Base-by-base conservation (phyloP, 2,888 invertebrate genomes). In the Stenichneumon culpator region DNA sequence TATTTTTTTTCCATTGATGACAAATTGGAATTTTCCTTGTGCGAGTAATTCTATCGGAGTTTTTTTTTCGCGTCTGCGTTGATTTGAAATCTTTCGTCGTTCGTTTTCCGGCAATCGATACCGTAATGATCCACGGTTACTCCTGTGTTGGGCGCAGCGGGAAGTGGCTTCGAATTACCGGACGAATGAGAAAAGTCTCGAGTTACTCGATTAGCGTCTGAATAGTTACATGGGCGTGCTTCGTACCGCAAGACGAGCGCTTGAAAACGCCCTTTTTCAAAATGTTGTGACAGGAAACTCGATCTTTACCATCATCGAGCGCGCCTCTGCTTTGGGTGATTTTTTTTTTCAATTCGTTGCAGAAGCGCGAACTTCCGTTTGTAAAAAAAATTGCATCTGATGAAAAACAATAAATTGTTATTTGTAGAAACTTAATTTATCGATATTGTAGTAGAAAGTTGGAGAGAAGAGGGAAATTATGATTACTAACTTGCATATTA, bases 281-380 rank as follows among this genome's bases (percentile, higher is more conserved):
- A 90, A 92, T 92, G 90, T 93, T 93, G 92, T 93, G 92, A 93
- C 92, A 90, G 90, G 91, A 89, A 92, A 90, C 84, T 88, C 83
- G 89, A 90, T 91, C 90, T 86, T 77, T 72, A 72, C 57, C 75
- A 52, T 75, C 44, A 6, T 44, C 32, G 22, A 44, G 28, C 57
- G n/a, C 14, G n/a, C 36, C 22, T 57, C 57, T 11, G 25, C 57
- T 25, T 14, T 14, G 4, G 44, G 22, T 25, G 5, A 57, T 57
- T 19, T 54, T 54, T 52, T 52, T 52, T 54, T 57, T 22, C 9
- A 57, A 57, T 57, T 14, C 4, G 25, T 25, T 22, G 3, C 3
- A 5, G 22, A 7, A 2, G 4, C 57, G 57, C 25, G 22, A 57
- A 57, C 22, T 25, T 25, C 25, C 57, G 25, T 14, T 54, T 3